These are phyloP conservation scores for Blastomussa wellsi DNA, from an alignment of 92 coral and sea anemone species.

Conservation along the genomic window DNA sequence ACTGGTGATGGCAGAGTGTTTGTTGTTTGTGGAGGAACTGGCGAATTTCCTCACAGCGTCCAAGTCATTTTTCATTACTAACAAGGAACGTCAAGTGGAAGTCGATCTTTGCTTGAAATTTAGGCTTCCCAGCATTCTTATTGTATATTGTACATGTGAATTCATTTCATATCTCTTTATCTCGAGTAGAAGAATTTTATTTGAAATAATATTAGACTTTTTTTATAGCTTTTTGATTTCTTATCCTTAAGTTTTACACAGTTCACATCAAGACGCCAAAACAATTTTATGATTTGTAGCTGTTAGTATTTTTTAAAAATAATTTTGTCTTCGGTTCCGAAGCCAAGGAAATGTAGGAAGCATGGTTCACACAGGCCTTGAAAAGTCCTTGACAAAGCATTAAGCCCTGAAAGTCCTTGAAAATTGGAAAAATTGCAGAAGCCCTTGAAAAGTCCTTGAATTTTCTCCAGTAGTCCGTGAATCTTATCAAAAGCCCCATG, in stretches of 20 bases:
- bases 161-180: neutral
- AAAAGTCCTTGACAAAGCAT: no score
- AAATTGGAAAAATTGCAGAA: no score
- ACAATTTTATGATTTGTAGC: neutral
- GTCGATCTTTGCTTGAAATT: neutral
- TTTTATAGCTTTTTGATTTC: no score
- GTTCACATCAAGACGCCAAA: neutral
- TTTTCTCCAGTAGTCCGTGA: no score
- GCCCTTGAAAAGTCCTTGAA: no score
- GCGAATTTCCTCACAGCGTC: conserved; percentile 71
- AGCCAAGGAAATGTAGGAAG: neutral
- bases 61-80: conserved; percentile 66
- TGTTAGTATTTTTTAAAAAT: neutral
- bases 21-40: conserved; percentile 68
- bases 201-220: no score
- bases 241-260: no score
- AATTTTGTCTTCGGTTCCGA: neutral
- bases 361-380: no score
- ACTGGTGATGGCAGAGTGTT: conserved; percentile 72
- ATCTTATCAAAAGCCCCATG: no score
- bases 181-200: neutral
- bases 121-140: neutral
- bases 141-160: no score
- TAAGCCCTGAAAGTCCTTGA: no score
- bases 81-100: neutral